Evolutionary conservation across 2,113 vertebrate genomes (phyloP).

Genomic region (Cynopterus brachyotis): DNA sequence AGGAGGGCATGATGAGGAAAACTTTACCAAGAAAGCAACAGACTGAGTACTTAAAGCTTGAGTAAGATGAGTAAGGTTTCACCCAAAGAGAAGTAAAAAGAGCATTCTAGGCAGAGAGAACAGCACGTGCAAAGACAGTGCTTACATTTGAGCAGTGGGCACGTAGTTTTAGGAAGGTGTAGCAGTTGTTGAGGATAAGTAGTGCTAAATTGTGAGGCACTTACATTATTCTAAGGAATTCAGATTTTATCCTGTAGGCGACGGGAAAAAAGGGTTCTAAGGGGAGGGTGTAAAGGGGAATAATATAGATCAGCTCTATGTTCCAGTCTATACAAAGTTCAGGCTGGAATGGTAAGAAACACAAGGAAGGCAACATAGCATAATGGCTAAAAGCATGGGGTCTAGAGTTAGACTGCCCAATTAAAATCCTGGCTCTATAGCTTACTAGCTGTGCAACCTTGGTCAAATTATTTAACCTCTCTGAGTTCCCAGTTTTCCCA

Average conservation of each 20-base stretch:
- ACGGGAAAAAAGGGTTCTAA: neutral
- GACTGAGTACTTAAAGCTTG: neutral
- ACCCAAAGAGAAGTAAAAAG: neutral
- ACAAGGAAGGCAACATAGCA: neutral
- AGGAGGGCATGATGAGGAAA: neutral
- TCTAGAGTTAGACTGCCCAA: neutral
- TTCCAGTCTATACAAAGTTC: neutral
- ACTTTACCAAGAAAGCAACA: neutral
- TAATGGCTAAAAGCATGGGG: neutral
- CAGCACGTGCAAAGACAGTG: neutral
- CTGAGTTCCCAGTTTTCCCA: neutral
- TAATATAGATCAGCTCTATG: neutral
- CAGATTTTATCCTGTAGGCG: neutral
- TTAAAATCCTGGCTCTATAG: neutral
- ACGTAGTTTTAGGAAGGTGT: neutral
- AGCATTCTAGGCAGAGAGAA: neutral
- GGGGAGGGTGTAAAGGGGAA: neutral
- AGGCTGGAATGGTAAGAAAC: neutral
- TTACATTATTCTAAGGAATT: neutral
- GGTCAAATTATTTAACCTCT: neutral
- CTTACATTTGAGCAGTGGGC: neutral
- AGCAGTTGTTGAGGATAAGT: neutral
- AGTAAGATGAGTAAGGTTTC: neutral
- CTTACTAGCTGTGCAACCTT: neutral
- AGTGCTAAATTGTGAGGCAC: neutral